Evolutionary conservation across 2,797 vertebrate species (phyloP), one percentile per base, ranked within the genome.

Genomic region (Hozukius guyotensis): DNA sequence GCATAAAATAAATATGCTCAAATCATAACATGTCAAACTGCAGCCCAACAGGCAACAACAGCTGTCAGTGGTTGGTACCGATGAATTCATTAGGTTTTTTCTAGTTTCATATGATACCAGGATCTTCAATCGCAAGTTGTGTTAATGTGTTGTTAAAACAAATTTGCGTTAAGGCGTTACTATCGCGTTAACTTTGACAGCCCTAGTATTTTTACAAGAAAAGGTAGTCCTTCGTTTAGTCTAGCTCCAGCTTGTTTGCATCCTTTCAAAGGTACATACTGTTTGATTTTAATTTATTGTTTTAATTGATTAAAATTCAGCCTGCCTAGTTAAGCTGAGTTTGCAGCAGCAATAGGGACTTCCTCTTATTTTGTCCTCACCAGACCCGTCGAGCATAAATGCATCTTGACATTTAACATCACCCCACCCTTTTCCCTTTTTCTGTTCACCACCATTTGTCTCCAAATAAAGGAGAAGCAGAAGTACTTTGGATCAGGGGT

Each of bases 321-420:
- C 9, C 16, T 64, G 22, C 8, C n/a, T 16, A 7, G 18, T 56
- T 34, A 16, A 31, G 14, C 13, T 53, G 25, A 52, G 25, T 65
- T 14, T 34, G n/a, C 31, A 59, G 4, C 27, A 64, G 4, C 11
- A 32, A 34, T 3, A 8, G 5, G 34, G 55, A 61, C 10, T 77
- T 80, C 32, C 73, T 84, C 61, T 80, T 61, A 8, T 4, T 53
- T 32, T 27, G 27, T 64, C 12, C 27, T 56, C 27, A 6, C 3
- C 5, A 18, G 6, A 42, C 20, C 2, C 5, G 36, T 16, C 8
- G 25, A 42, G 12, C 68, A 36, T 66, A 10, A 79, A 56, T 76
- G 8, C 16, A 32, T 75, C 7, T 62, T n/a, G 11, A 56, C 52
- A 18, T 36, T 72, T 63, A 14, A 16, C 10, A 42, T 5, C 62